Evolutionary conservation across 2,113 vertebrate genomes (phyloP).

Genomic region (Macroglossus sobrinus): DNA sequence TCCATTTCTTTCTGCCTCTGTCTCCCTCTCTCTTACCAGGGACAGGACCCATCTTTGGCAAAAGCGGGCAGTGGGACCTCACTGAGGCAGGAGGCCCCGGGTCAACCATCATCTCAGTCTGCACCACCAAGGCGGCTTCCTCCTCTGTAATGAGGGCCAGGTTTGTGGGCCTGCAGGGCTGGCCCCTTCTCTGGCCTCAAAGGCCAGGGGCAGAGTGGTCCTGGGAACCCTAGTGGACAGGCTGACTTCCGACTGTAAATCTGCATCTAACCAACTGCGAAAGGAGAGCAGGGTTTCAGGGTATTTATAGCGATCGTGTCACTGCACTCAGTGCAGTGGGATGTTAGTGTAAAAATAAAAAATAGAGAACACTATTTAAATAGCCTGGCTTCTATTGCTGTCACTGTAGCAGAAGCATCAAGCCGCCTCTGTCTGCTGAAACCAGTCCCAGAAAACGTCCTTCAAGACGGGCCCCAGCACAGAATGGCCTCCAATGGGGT

Average conservation of each 20-base stretch:
- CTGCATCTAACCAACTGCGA: background rate
- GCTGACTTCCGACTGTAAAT: background rate
- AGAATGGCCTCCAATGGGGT: accelerated
- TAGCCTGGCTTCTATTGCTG: background rate
- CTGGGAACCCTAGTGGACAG: accelerated
- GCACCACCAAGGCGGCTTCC: background rate
- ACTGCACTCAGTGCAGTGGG: background rate
- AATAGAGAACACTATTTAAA: background rate
- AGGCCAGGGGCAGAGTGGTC: background rate
- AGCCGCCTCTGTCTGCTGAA: background rate
- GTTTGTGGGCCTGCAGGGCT: background rate
- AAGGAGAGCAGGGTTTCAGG: background rate
- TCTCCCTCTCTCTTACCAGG: background rate
- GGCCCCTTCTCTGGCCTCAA: background rate
- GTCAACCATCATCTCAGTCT: background rate
- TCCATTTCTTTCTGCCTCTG: background rate
- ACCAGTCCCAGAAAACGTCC: background rate
- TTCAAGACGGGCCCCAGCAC: accelerated
- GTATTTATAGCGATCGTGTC: background rate
- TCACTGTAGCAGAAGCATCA: background rate
- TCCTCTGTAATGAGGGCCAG: background rate
- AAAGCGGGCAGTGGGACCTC: background rate
- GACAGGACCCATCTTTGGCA: background rate
- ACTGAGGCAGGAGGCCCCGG: background rate
- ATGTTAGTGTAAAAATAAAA: background rate